A percentile compares a stretch with the other conserved stretches of the same genome.
phyloP scores from a whole-genome alignment of 2,888 invertebrate species.

The Gasteruption jaculator region DNA sequence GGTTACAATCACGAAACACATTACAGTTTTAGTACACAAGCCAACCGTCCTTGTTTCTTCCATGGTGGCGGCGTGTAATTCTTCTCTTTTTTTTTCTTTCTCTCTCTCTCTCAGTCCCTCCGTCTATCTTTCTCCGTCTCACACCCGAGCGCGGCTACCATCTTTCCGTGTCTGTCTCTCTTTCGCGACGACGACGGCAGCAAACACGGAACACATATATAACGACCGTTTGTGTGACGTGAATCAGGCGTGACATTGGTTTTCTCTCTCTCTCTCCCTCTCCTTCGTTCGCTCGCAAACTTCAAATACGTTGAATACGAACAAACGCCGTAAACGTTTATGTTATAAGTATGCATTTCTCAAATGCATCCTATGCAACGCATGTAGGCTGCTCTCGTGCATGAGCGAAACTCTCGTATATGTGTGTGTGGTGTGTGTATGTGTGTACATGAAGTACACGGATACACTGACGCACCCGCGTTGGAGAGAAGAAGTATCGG shows the following conservation, averaged over 20 bases:
- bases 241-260: slow-evolving; percentile 40
- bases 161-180: slow-evolving; percentile 11
- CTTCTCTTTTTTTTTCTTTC: slow-evolving; percentile 5
- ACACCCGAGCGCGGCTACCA: slow-evolving; percentile 18
- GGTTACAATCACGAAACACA: too few relatives aligned
- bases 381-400: too few relatives aligned
- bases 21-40: too few relatives aligned
- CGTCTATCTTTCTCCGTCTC: slow-evolving; percentile 14
- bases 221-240: too few relatives aligned
- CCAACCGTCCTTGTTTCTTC: too few relatives aligned
- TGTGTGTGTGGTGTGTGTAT: too few relatives aligned
- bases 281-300: slow-evolving; percentile 39
- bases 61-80: too few relatives aligned
- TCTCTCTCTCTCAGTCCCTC: slow-evolving; percentile 11
- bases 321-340: too few relatives aligned
- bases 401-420: too few relatives aligned
- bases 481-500: slow-evolving; percentile 3
- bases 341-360: too few relatives aligned
- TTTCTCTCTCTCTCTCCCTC: too few relatives aligned
- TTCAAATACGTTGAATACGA: slow-evolving; percentile 26
- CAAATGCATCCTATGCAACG: too few relatives aligned
- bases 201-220: neutral
- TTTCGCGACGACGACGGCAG: slow-evolving; percentile 10
- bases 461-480: slow-evolving; percentile 17
- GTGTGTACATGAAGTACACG: slow-evolving; percentile 15